Evolutionary conservation across 2,888 invertebrate species (phyloP), one percentile per base, ranked within the genome.

Genomic region (Capitulum mitella): DNA sequence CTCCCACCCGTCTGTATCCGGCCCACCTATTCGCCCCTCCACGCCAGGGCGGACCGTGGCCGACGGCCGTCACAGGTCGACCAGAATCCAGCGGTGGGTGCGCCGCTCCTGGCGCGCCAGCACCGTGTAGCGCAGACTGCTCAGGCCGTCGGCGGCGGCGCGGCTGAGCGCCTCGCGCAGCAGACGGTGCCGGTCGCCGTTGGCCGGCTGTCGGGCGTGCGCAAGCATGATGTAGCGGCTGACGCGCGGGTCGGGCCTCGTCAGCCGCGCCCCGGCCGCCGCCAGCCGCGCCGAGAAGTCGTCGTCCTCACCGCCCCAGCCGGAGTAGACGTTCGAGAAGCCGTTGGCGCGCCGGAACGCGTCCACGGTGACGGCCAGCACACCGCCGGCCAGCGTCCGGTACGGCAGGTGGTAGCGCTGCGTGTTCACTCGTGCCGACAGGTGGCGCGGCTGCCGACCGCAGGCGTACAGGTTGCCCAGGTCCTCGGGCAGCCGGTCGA

Each of bases 151-250:
- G 1, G 37, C 3, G 0, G 64, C 75, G 48, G 77, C 80, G 8
- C 77, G 78, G 3, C 5, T 5, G 19, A 5, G n/a, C 3, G 64
- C 64, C n/a, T 37, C 34, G 34, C 34, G 19, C 34, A 64, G 64
- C 64, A 64, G 64, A 8, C 37, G 22, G 22, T 37, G 1, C 19
- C 79, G 79, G 40, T 80, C 78, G n/a, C 74, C 46, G 2, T 78
- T 61, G 26, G 79, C 78, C 22, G 77, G 81, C 77, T 85, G 85
- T 61, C 83, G 83, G 34, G 81, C 83, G 82, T 89, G 89, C 80
- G 86, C 86, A 78, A 89, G 84, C 88, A 89, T 89, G 81, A 86
- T 88, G 83, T 89, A 89, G n/a, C 87, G 83, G 0, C 88, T 88
- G 51, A 88, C 85, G 37, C 84, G 85, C 29, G 84, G 82, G n/a